Evolutionary conservation across 2,888 invertebrate species (phyloP).

Genomic region (Hymenopus coronatus): DNA sequence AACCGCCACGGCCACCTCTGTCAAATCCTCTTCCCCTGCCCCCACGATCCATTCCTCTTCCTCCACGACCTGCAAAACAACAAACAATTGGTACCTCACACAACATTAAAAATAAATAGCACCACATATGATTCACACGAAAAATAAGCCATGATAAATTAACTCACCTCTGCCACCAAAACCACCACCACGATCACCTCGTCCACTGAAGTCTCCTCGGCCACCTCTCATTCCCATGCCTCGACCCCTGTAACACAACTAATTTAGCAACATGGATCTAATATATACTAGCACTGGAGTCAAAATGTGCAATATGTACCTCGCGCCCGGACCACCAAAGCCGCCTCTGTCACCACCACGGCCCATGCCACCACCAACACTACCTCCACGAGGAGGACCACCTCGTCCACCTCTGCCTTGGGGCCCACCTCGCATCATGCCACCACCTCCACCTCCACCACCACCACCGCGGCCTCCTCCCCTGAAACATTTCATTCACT

Average conservation of each 20-base stretch:
- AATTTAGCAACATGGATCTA: neutral
- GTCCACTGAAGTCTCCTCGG: slow-evolving; percentile 26
- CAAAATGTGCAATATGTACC: neutral
- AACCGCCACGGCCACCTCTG: slow-evolving; percentile 25
- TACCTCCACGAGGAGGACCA: slow-evolving; percentile 23
- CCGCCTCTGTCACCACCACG: slow-evolving; percentile 29
- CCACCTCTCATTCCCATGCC: slow-evolving; percentile 31
- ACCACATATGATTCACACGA: too few species aligned
- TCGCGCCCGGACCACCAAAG: slow-evolving; percentile 22
- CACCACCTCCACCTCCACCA: slow-evolving; percentile 29
- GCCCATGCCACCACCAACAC: slow-evolving; percentile 19
- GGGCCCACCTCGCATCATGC: slow-evolving; percentile 32
- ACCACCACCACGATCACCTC: slow-evolving; percentile 24
- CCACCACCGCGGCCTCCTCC: slow-evolving; percentile 8
- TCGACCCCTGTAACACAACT: slow-evolving; percentile 21
- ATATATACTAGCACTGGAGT: neutral
- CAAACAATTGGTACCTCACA: neutral
- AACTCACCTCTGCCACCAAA: slow-evolving; percentile 20
- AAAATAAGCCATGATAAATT: too few species aligned
- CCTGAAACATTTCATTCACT: neutral
- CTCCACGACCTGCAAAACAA: slow-evolving; percentile 20
- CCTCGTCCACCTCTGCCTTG: slow-evolving; percentile 30
- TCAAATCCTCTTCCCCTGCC: slow-evolving; percentile 27
- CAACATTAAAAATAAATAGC: too few species aligned
- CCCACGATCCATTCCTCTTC: slow-evolving; percentile 27